These are phyloP conservation scores for Erynnis tages DNA, from an alignment of 2,888 invertebrate species.

Conservation along the genomic window DNA sequence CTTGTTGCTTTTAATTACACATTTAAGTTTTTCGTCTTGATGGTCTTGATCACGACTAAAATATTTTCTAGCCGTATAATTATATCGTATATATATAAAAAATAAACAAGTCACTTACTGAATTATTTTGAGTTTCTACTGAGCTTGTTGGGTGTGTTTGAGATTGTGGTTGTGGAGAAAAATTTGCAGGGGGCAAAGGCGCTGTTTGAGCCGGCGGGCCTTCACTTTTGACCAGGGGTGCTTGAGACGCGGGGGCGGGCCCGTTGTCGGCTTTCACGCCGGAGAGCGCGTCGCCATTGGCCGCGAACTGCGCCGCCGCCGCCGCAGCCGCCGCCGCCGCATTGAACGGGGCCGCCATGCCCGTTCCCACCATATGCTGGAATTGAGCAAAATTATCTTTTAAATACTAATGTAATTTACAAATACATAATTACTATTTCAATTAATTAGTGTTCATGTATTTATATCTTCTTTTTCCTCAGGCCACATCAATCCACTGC, in stretches of 20 bases:
- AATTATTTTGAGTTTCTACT: conserved; percentile 81
- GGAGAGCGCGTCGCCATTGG: conserved; percentile 78
- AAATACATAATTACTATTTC: background rate
- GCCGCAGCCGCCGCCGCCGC: conserved; percentile 84
- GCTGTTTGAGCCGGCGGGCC: conserved; percentile 69
- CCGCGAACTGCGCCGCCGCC: conserved; percentile 82
- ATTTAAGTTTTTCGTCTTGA: too few species aligned
- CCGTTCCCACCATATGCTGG: conserved; percentile 97
- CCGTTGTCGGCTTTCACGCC: conserved; percentile 74
- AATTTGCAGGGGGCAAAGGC: conserved; percentile 68
- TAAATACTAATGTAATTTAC: background rate
- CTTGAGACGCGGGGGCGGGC: conserved; percentile 62
- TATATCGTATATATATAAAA: too few species aligned
- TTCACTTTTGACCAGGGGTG: conserved; percentile 78
- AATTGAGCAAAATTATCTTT: conserved; percentile 50
- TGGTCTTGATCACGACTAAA: too few species aligned
- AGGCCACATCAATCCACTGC: too few species aligned
- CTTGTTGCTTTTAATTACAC: too few species aligned
- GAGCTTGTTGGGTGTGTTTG: conserved; percentile 74
- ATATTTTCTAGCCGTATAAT: too few species aligned
- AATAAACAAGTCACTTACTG: conserved; percentile 52
- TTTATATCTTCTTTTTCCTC: too few species aligned
- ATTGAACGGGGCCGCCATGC: conserved; percentile 89
- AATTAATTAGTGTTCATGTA: too few species aligned
- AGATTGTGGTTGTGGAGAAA: conserved; percentile 70